Evolutionary conservation across 2,888 invertebrate species (phyloP), one percentile per base, ranked within the genome.

Genomic region (Ormyrus nitidulus): DNA sequence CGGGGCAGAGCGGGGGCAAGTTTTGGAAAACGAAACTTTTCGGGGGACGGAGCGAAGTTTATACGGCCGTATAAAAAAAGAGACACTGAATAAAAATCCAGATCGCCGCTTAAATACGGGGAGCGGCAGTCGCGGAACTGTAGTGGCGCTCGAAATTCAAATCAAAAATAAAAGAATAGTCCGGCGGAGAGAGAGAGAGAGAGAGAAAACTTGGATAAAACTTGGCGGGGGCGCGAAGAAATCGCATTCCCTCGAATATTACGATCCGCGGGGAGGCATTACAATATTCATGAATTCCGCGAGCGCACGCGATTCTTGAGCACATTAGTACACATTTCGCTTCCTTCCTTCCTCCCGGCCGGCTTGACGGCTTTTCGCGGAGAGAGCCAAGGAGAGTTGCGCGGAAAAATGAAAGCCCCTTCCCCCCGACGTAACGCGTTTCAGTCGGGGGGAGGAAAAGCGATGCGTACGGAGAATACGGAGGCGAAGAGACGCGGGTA

Each of bases 401-500:
- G 56, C 46, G 34, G 71, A 70, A 72, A 83, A 82, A 81, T 77
- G 83, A 34, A 34, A 81, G 82, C 77, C 2, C 19, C 79, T 73
- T 56, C 10, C 44, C 44, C 64, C 56, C 77, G 64, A 64, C 70
- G 13, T 64, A 77, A 64, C 49, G 48, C 49, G 11, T 70, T 56
- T 46, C n/a, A 54, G 53, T n/a, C 51, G 59, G 9, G 48, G 48
- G 0, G 44, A 0, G 49, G 49, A 72, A 65, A 34, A 48, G 54
- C 11, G 73, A 77, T 65, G 70, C 80, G 56, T 76, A n/a, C 11
- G 49, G 6, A 11, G 2, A 13, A 34, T n/a, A 34, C 11, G 53
- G 19, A 46, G 54, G 6, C 9, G 44, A 64, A 34, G 34, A 5
- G 53, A 19, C 69, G 19, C 48, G 11, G 34, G 49, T n/a, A 78